Evolutionary conservation across 2,797 vertebrate species (phyloP).

Genomic region (Molothrus ater): DNA sequence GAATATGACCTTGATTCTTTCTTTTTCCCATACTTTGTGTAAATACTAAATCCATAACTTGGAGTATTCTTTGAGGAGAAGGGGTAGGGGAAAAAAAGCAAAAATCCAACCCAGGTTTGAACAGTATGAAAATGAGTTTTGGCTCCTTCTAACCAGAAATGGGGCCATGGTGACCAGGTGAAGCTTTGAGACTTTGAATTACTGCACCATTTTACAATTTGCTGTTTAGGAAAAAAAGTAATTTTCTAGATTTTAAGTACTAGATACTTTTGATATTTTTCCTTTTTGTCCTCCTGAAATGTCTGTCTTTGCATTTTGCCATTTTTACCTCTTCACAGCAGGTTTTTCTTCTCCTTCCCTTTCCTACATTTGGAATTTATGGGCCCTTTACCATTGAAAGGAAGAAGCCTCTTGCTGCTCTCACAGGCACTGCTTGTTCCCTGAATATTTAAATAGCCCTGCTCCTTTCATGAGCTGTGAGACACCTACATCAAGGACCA

Average conservation of each 20-base stretch:
- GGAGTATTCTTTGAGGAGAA: not conserved
- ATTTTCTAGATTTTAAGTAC: not conserved
- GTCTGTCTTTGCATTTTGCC: not conserved
- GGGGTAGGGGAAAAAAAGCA: accelerated
- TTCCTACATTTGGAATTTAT: not conserved
- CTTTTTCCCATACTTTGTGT: not conserved
- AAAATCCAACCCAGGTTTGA: accelerated
- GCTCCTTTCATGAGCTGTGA: constrained; percentile 13
- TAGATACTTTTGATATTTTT: not conserved
- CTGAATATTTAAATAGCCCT: constrained; percentile 30
- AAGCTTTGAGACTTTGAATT: not conserved
- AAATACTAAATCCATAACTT: not conserved
- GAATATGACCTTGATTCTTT: not conserved
- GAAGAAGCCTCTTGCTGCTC: not conserved
- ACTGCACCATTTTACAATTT: not conserved
- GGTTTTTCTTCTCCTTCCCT: not conserved
- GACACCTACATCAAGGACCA: constrained; percentile 15
- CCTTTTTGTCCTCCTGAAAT: not conserved
- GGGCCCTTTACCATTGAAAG: not conserved
- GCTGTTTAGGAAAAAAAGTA: not conserved
- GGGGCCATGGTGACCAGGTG: not conserved
- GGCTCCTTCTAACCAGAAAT: not conserved
- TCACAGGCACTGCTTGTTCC: not conserved
- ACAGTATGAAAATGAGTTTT: not conserved
- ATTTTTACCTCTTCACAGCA: not conserved